Evolutionary conservation across 2,888 invertebrate genomes (phyloP).

Genomic region (Drosophila flavopinicola): DNA sequence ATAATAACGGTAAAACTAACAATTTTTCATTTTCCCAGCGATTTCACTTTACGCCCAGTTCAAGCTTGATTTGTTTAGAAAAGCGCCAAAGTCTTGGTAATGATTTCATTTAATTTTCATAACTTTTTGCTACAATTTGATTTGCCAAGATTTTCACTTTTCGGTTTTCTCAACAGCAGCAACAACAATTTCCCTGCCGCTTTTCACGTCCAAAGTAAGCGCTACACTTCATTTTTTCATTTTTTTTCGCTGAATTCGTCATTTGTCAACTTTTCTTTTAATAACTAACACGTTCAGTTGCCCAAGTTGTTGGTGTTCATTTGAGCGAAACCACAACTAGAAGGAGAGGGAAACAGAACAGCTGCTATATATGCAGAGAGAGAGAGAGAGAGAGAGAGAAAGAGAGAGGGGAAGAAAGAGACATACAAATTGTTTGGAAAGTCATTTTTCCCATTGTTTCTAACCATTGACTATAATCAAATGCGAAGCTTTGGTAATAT

Average conservation of each 20-base stretch:
- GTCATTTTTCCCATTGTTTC: slow-evolving; percentile 38
- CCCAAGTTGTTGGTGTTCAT: slow-evolving; percentile 39
- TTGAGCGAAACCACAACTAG: slow-evolving; percentile 46
- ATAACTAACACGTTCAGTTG: slow-evolving; percentile 60
- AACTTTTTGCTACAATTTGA: slow-evolving; percentile 39
- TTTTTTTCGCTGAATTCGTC: slow-evolving; percentile 42
- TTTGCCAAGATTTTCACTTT: slow-evolving; percentile 72
- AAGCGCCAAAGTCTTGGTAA: slow-evolving; percentile 24
- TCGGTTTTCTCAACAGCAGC: slow-evolving; percentile 5
- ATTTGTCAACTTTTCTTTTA: slow-evolving; percentile 71
- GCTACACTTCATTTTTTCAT: slow-evolving; percentile 24
- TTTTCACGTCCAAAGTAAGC: slow-evolving; percentile 35
- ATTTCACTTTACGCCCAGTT: slow-evolving; percentile 59
- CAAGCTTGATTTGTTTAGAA: slow-evolving; percentile 58
- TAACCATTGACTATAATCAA: slow-evolving; percentile 14
- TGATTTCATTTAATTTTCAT: slow-evolving; percentile 44
- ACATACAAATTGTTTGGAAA: slow-evolving; percentile 53
- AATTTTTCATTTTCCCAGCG: neutral
- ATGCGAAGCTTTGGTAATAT: slow-evolving; percentile 23
- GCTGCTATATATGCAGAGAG: neutral
- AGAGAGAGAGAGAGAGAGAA: slow-evolving; percentile 1
- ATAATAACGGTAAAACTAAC: no score
- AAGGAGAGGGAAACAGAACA: slow-evolving; percentile 27
- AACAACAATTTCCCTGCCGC: slow-evolving; percentile 22
- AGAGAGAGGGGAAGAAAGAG: neutral